Evolutionary conservation across 2,888 invertebrate species (phyloP), one percentile per base, ranked within the genome.

Genomic region (Drosophila anomalata): DNA sequence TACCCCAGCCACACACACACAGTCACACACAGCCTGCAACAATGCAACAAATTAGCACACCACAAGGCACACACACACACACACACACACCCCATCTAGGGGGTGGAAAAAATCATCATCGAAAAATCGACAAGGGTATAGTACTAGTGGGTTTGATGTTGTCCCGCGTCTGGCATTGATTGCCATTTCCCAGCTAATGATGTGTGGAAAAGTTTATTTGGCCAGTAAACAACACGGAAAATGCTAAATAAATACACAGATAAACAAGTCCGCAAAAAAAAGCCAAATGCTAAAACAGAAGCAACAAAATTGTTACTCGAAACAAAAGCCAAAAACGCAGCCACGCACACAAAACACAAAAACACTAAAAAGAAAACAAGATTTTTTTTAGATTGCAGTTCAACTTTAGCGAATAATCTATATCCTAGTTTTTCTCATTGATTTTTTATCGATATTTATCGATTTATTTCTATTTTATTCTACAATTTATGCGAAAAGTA

Each of bases 161-260:
- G 47, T 57, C 55, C 57, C 61, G 57, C 26, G 48, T 41, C 55
- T 82, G 80, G 72, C 81, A 83, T 78, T 86, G 87, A 86, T 83
- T 86, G 84, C 63, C 73, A 72, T 66, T 73, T 72, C 76, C 63
- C 51, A 26, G 69, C 66, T 65, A 81, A 78, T 84, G 87, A 87
- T 82, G 82, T 84, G 87, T 87, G 82, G 66, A 82, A 82, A 87
- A 81, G 87, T 87, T 87, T 87, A 87, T 87, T 81, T 81, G 84
- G 44, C 60, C 62, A 77, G 85, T 82, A 82, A 82, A 87, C 87
- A 82, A 67, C 69, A 70, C 78, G 76, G 75, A 87, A 70, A 87
- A 80, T 78, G 87, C 72, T 84, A 76, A 66, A 62, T 81, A 82
- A 81, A 84, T 76, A 84, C 58, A 76, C 84, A 81, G 59, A 70